A percentile compares a stretch with the other conserved stretches of the same genome.
Conservation (phyloP, 2,888 invertebrate species). For the Patella ulyssiponensis region DNA sequence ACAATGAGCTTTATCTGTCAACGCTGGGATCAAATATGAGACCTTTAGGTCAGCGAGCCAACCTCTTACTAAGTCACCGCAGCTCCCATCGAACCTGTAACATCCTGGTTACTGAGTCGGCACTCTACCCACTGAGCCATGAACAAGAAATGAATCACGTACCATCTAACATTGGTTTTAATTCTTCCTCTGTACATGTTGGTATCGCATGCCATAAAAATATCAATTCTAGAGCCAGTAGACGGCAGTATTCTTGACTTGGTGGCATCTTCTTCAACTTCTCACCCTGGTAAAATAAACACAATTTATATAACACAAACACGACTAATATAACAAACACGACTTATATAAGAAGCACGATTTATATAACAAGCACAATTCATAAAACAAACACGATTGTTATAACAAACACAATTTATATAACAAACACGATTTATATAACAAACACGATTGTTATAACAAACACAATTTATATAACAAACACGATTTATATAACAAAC, state of each 20-base stretch:
- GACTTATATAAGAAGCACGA: background rate
- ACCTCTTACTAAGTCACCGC: no score
- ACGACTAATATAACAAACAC: background rate
- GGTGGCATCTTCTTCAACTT: constrained; percentile 66
- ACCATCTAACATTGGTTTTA: constrained; percentile 63
- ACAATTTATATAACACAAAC: background rate
- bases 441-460: background rate
- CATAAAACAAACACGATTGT: background rate
- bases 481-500: no score
- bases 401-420: background rate
- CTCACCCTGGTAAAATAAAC: constrained; percentile 47
- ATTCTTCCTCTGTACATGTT: constrained; percentile 55
- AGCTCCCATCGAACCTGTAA: no score
- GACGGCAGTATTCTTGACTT: constrained; percentile 74
- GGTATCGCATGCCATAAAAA: constrained; percentile 81
- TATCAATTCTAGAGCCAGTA: constrained; percentile 79
- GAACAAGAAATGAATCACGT: constrained; percentile 10
- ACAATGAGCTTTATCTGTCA: no score
- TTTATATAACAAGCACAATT: background rate
- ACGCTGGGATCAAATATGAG: no score
- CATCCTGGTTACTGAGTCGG: no score
- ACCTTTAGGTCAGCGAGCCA: no score
- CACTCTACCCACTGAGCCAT: background rate
- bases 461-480: no score
- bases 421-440: background rate